Conservation (phyloP, 2,797 vertebrate genomes). For the Myotis planiceps region DNA sequence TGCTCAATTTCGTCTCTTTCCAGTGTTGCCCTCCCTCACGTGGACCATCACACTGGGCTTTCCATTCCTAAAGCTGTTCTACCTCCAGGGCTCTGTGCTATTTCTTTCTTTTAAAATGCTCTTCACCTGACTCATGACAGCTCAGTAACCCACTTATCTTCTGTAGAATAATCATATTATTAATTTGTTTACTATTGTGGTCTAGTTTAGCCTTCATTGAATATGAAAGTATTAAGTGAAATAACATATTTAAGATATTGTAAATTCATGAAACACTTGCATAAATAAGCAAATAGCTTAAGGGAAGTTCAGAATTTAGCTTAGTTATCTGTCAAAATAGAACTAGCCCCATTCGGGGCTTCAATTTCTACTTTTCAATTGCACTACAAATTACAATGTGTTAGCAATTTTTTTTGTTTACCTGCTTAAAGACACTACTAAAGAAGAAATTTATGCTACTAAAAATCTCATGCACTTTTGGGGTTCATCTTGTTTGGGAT, state of each 20-base stretch:
- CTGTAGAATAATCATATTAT: not conserved
- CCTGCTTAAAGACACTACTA: not conserved
- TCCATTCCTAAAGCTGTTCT: not conserved
- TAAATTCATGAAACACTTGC: constrained; percentile 31
- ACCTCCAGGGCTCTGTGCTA: not conserved
- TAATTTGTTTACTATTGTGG: not conserved
- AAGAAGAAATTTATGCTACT: not conserved
- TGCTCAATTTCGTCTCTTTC: not conserved
- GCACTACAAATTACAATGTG: constrained; percentile 38
- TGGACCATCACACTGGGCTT: not conserved
- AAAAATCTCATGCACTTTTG: constrained; percentile 28
- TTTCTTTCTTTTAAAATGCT: not conserved
- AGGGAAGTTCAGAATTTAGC: not conserved
- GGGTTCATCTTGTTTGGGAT: not conserved
- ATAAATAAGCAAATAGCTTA: constrained; percentile 47
- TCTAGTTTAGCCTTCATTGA: constrained; percentile 13
- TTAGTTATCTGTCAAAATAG: not conserved
- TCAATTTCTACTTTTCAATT: constrained; percentile 14
- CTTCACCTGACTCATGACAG: not conserved
- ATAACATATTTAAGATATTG: constrained; percentile 37
- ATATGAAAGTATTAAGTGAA: constrained; percentile 15
- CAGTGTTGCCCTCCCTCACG: no score
- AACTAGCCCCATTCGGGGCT: not conserved
- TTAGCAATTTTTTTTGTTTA: constrained; percentile 36
- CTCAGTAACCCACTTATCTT: not conserved